phyloP scores from a whole-genome alignment of 2,888 invertebrate genomes.

The Sisyra nigra region DNA sequence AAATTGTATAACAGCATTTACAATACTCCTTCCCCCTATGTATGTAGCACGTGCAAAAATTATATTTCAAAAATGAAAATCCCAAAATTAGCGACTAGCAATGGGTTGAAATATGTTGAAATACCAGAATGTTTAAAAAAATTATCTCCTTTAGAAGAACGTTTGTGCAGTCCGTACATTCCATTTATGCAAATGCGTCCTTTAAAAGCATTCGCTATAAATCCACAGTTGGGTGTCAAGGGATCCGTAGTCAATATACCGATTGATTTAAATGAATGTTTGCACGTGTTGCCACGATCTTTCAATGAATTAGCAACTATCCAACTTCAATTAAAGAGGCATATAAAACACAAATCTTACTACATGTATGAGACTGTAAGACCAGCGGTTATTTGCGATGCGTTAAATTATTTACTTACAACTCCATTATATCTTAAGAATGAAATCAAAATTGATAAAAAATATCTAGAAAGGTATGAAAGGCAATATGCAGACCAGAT shows the following conservation, averaged over 20 bases:
- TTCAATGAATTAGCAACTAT: constrained; percentile 16
- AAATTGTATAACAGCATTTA: not conserved
- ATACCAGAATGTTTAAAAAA: constrained; percentile 14
- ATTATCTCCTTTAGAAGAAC: constrained; percentile 18
- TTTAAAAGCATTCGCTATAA: constrained; percentile 15
- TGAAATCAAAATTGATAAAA: constrained; percentile 11
- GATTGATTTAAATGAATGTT: constrained; percentile 15
- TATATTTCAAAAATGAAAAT: constrained; percentile 8
- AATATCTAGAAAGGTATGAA: constrained; percentile 12
- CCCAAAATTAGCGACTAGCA: constrained; percentile 12
- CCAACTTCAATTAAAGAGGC: constrained; percentile 17
- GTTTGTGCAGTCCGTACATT: constrained; percentile 20
- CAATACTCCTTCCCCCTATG: constrained; percentile 3
- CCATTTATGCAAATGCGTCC: constrained; percentile 22
- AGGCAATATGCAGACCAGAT: constrained; percentile 8
- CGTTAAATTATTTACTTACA: constrained; percentile 13
- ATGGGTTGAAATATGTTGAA: constrained; percentile 12
- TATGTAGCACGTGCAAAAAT: constrained; percentile 1
- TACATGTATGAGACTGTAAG: constrained; percentile 18
- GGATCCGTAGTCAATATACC: constrained; percentile 19
- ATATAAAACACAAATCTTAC: constrained; percentile 14
- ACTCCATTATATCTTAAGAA: constrained; percentile 13
- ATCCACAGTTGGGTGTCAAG: constrained; percentile 18
- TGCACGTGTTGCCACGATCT: constrained; percentile 14
- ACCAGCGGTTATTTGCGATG: constrained; percentile 12